Conservation (phyloP, 1,140 invertebrate genomes). For the Eurosta solidaginis region DNA sequence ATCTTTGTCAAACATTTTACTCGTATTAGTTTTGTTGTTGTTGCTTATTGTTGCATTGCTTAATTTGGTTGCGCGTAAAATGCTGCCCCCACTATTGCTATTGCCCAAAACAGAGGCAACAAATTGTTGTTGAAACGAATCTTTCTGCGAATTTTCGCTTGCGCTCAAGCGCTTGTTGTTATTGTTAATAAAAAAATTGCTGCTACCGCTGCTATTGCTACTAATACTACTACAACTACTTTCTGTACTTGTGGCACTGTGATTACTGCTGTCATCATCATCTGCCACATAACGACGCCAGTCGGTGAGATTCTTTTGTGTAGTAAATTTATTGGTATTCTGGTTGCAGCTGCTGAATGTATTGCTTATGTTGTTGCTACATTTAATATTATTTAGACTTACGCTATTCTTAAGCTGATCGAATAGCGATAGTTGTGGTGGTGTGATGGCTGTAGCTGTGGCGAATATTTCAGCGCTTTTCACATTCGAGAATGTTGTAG, state of each 20-base stretch:
- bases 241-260: not conserved
- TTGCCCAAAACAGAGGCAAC: not conserved
- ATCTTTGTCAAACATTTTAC: not conserved
- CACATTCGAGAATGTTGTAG: constrained; percentile 38
- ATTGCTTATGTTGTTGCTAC: constrained; percentile 38
- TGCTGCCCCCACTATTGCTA: constrained; percentile 54
- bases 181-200: not conserved
- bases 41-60: constrained; percentile 10
- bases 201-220: not conserved
- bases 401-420: constrained; percentile 58
- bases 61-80: constrained; percentile 52
- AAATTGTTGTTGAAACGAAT: constrained; percentile 1
- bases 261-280: not conserved
- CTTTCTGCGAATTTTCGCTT: not conserved
- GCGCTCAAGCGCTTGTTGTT: not conserved
- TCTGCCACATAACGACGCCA: not conserved
- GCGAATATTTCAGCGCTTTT: not conserved
- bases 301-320: not conserved
- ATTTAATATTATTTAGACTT: constrained; percentile 46
- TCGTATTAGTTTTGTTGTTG: constrained; percentile 5
- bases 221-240: not conserved
- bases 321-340: not conserved
- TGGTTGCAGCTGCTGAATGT: not conserved
- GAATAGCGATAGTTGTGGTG: constrained; percentile 45
- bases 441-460: not conserved